Evolutionary conservation across 2,113 vertebrate species (phyloP).

Genomic region (Chauna torquata): DNA sequence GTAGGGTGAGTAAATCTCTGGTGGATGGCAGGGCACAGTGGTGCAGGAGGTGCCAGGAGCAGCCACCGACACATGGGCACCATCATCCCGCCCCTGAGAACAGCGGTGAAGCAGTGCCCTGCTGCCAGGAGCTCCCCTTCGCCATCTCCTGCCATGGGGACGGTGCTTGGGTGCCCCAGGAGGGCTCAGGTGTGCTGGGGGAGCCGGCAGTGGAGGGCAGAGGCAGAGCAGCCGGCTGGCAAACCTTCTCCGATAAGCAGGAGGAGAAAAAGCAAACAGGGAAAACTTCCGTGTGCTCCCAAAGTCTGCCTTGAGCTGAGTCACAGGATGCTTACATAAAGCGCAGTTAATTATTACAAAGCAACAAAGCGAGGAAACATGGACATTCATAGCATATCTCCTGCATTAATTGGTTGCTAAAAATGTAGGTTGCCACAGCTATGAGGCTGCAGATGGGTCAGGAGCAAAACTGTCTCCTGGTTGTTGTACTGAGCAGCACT

Average conservation of each 20-base stretch:
- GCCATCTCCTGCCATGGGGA: neutral
- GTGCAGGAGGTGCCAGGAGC: neutral
- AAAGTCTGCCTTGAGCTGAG: slow-evolving; percentile 3
- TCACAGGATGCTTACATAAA: slow-evolving; percentile 10
- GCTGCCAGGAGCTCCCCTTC: neutral
- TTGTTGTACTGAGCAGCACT: neutral
- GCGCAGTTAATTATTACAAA: neutral
- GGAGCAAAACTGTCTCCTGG: neutral
- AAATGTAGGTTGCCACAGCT: neutral
- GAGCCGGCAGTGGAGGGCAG: neutral
- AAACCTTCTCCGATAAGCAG: neutral
- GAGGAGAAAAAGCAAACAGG: neutral
- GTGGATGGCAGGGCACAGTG: neutral
- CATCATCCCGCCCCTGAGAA: neutral
- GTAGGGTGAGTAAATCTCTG: neutral
- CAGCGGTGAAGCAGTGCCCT: neutral
- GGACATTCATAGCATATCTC: neutral
- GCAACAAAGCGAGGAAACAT: neutral
- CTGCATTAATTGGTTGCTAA: slow-evolving; percentile 21
- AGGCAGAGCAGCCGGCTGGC: accelerated
- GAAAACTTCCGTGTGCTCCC: neutral
- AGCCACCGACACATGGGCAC: accelerated
- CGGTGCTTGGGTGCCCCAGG: neutral
- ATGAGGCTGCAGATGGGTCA: neutral
- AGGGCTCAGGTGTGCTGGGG: too few relatives aligned